Conservation (phyloP, 2,888 invertebrate species). For the Eueremaeus valkanovi region DNA sequence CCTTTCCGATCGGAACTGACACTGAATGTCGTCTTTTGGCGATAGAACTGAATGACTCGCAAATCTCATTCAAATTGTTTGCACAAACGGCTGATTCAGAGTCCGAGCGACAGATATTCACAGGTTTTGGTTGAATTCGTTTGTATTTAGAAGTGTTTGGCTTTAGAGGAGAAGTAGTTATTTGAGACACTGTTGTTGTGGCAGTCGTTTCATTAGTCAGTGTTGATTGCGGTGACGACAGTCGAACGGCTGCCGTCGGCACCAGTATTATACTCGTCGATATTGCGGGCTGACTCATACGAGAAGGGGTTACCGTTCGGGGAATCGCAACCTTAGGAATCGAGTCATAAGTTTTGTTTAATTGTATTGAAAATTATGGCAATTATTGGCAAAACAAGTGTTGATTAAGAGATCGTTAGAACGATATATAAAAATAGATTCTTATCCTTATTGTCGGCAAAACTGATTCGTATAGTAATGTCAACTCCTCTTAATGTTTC, state of each 20-base stretch:
- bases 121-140: conserved; percentile 57
- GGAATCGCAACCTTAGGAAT: conserved; percentile 14
- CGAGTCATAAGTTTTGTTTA: neutral
- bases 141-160: conserved; percentile 55
- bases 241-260: conserved; percentile 11
- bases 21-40: conserved; percentile 29
- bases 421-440: too few relatives aligned
- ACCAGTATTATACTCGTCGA: conserved; percentile 31
- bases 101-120: conserved; percentile 49
- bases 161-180: conserved; percentile 10
- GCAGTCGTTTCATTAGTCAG: neutral
- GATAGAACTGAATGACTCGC: neutral
- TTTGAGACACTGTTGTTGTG: conserved; percentile 7
- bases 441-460: too few relatives aligned
- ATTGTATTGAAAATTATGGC: neutral
- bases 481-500: too few relatives aligned
- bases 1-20: conserved; percentile 12
- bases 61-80: neutral
- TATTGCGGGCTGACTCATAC: conserved; percentile 23
- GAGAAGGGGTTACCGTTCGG: conserved; percentile 24
- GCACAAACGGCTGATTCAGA: conserved; percentile 25
- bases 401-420: too few relatives aligned
- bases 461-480: too few relatives aligned
- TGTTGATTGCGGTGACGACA: conserved; percentile 7
- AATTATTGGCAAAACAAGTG: too few relatives aligned